A percentile compares a stretch with the other conserved stretches of the same genome.
These are phyloP conservation scores for Catocala nupta DNA, from an alignment of 2,888 invertebrate species.

Conservation along the genomic window DNA sequence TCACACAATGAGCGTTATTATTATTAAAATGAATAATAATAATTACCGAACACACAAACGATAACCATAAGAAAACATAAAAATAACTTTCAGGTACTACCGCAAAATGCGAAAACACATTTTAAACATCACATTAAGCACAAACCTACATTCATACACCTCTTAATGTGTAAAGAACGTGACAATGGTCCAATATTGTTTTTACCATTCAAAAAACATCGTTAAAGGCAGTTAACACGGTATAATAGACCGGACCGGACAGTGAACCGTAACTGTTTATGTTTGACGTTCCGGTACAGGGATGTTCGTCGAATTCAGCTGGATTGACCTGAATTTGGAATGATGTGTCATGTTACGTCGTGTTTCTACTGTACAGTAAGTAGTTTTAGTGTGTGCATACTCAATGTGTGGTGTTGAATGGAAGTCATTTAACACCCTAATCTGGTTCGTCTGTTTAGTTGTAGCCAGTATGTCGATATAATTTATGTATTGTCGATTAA, in stretches of 20 bases:
- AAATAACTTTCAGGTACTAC: background rate
- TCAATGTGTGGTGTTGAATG: constrained; percentile 1
- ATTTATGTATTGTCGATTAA: too few species aligned
- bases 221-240: constrained; percentile 48
- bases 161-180: constrained; percentile 37
- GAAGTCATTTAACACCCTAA: background rate
- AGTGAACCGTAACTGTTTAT: constrained; percentile 59
- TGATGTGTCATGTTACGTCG: constrained; percentile 4
- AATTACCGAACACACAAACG: background rate
- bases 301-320: constrained; percentile 11
- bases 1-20: too few species aligned
- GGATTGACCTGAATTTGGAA: constrained; percentile 12
- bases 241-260: constrained; percentile 55
- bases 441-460: too few species aligned
- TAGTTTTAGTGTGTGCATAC: background rate
- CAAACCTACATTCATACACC: constrained; percentile 31
- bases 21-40: background rate
- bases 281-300: constrained; percentile 48
- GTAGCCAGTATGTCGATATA: too few species aligned
- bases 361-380: background rate
- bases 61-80: constrained; percentile 7
- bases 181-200: constrained; percentile 51
- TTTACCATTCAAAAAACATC: constrained; percentile 50
- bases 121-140: constrained; percentile 24
- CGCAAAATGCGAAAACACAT: constrained; percentile 14